phyloP scores from a whole-genome alignment of 2,113 vertebrate genomes.

The Hymenochirus boettgeri region DNA sequence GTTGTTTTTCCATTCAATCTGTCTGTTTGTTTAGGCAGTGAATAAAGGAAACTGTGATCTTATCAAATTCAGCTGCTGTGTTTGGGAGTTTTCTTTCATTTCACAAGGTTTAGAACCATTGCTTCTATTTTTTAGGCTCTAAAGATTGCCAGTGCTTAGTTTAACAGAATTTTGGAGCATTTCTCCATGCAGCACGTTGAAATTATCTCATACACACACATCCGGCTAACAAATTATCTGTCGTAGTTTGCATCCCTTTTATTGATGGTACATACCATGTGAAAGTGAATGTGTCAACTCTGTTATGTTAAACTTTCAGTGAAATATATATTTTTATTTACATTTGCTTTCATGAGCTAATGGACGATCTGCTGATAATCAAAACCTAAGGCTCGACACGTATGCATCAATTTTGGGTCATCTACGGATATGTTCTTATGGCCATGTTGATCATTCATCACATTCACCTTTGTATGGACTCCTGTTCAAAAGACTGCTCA shows the following conservation, averaged over 20 bases:
- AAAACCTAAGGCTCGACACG: too few relatives aligned
- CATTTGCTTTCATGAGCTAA: too few relatives aligned
- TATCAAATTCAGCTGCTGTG: conserved; percentile 36
- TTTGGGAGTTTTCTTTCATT: conserved; percentile 38
- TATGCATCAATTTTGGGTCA: too few relatives aligned
- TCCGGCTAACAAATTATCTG: conserved; percentile 42
- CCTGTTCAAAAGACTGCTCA: too few relatives aligned
- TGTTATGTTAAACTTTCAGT: conserved; percentile 29
- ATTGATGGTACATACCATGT: conserved; percentile 27
- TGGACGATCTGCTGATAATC: too few relatives aligned
- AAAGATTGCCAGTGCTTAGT: conserved; percentile 38
- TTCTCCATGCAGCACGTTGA: conserved; percentile 35
- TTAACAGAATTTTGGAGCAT: conserved; percentile 37
- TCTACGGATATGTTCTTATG: too few relatives aligned
- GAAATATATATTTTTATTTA: too few relatives aligned
- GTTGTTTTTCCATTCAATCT: conserved; percentile 22
- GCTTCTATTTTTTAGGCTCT: conserved; percentile 34
- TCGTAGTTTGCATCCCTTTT: conserved; percentile 34
- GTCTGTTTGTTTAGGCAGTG: conserved; percentile 36
- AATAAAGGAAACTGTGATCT: conserved; percentile 38
- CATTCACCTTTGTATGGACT: too few relatives aligned
- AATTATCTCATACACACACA: conserved; percentile 40
- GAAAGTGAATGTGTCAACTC: conserved; percentile 32
- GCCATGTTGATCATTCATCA: too few relatives aligned
- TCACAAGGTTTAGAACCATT: conserved; percentile 31